phyloP scores from a whole-genome alignment of 2,113 vertebrate genomes.

The Prunella himalayana region DNA sequence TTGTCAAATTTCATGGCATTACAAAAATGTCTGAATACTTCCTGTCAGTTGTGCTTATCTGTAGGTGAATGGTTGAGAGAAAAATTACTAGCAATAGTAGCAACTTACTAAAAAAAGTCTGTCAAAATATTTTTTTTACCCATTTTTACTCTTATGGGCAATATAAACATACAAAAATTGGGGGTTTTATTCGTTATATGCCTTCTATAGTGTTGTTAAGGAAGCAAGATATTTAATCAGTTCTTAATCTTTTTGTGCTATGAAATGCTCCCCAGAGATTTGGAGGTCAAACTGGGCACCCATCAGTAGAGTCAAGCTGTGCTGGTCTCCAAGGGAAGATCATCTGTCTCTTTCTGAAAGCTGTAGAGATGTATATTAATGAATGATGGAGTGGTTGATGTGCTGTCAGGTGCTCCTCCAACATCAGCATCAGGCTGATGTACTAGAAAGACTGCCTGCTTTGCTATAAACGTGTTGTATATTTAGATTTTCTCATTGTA shows the following conservation, averaged over 20 bases:
- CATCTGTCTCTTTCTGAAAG: slow-evolving; percentile 41
- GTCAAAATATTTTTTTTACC: not conserved
- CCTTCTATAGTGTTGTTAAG: not conserved
- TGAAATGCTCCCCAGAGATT: slow-evolving; percentile 38
- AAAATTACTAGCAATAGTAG: not conserved
- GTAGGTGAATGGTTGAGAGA: not conserved
- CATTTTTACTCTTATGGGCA: not conserved
- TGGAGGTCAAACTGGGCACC: slow-evolving; percentile 40
- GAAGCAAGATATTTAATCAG: slow-evolving; percentile 1
- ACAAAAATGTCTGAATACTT: not conserved
- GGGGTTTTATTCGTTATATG: not conserved
- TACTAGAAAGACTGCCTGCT: slow-evolving; percentile 18
- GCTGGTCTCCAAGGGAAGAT: slow-evolving; percentile 52
- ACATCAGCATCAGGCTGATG: not conserved
- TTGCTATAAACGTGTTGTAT: slow-evolving; percentile 35
- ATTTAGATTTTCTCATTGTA: slow-evolving; percentile 48
- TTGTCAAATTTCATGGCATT: not conserved
- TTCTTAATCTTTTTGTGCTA: slow-evolving; percentile 8
- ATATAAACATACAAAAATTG: not conserved
- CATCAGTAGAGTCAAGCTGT: slow-evolving; percentile 9
- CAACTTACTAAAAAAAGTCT: not conserved
- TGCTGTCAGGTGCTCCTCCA: not conserved
- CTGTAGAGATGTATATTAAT: slow-evolving; percentile 42
- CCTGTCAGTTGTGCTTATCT: not conserved
- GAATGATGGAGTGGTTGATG: slow-evolving; percentile 17